phyloP scores from a whole-genome alignment of 2,797 vertebrate genomes.

The Ciconia nigra region DNA sequence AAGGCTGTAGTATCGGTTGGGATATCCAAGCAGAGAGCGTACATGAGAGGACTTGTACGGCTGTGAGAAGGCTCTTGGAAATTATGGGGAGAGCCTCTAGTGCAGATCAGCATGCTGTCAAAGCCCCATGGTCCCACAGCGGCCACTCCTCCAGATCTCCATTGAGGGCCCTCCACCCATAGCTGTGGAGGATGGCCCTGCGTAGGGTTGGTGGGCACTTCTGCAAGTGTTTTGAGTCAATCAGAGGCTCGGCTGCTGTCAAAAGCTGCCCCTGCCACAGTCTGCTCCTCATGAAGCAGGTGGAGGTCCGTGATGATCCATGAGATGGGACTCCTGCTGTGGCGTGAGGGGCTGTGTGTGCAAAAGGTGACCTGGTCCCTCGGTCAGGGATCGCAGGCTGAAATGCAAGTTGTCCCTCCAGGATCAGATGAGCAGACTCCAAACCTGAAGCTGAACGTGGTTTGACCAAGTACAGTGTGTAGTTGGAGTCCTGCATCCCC shows the following conservation, averaged over 20 bases:
- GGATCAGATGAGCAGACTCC: not conserved
- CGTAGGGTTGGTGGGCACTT: not conserved
- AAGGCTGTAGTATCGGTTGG: not conserved
- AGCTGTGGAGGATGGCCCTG: not conserved
- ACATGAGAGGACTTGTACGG: not conserved
- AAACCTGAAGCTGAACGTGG: not conserved
- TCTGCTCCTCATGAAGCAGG: not conserved
- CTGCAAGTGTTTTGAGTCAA: not conserved
- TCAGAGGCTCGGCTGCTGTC: not conserved
- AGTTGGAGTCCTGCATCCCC: not conserved
- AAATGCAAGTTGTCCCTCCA: not conserved
- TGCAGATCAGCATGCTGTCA: not conserved
- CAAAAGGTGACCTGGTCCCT: not conserved
- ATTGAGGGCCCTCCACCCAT: not conserved
- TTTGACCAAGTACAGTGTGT: not conserved
- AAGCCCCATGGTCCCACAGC: not conserved
- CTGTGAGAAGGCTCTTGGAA: not conserved
- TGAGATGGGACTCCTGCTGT: not conserved
- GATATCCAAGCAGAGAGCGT: not conserved
- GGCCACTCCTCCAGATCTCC: not conserved
- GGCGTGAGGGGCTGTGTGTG: not conserved
- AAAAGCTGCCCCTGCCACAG: not conserved
- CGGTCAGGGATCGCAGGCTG: accelerated
- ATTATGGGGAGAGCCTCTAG: not conserved
- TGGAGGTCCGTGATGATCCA: no score